Evolutionary conservation across 2,113 vertebrate genomes (phyloP).

Genomic region (Chionis minor): DNA sequence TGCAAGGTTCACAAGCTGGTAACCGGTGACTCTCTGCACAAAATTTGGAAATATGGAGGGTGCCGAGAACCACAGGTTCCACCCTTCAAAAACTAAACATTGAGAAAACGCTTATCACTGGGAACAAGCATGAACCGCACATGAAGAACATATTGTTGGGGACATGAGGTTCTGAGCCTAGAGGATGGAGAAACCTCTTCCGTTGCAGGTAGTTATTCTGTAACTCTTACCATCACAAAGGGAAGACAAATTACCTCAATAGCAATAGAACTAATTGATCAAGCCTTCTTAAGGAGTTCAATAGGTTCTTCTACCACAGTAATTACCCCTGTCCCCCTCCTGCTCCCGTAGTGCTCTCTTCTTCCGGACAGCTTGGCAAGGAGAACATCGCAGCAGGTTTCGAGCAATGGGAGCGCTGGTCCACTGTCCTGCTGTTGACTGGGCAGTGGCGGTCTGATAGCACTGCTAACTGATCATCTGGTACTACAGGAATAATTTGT

Average conservation of each 20-base stretch:
- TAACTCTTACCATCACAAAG: background rate
- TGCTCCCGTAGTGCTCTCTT: background rate
- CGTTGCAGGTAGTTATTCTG: background rate
- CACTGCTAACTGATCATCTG: background rate
- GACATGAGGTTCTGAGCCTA: background rate
- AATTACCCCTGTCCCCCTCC: background rate
- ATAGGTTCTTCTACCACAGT: background rate
- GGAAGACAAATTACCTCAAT: background rate
- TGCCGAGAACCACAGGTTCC: background rate
- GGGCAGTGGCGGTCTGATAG: accelerated
- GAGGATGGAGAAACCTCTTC: background rate
- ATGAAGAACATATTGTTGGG: background rate
- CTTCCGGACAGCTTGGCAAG: background rate
- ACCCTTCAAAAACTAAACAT: background rate
- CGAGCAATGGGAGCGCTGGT: accelerated
- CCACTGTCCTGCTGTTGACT: background rate
- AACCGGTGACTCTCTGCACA: background rate
- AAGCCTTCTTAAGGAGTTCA: background rate
- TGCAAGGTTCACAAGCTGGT: background rate
- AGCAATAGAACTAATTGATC: background rate
- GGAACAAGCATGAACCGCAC: background rate
- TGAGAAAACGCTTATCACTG: background rate
- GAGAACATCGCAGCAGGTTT: background rate
- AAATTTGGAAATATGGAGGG: background rate
- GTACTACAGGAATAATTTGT: background rate